phyloP scores from a whole-genome alignment of 2,888 invertebrate genomes.

The Conistra vaccinii region DNA sequence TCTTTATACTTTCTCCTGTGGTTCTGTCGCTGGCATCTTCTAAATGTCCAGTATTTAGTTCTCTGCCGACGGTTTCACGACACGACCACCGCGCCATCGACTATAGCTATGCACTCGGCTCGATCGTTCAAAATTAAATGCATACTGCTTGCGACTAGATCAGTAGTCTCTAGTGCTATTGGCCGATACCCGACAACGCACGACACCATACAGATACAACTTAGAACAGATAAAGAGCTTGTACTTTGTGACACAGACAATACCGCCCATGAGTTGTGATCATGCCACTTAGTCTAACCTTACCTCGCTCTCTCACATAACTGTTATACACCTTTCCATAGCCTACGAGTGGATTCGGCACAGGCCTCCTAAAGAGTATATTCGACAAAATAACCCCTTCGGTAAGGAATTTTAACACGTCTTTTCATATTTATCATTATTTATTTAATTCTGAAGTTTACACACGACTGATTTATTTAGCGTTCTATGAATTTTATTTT shows the following conservation, averaged over 20 bases:
- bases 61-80: conserved; percentile 84
- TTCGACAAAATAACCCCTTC: conserved; percentile 92
- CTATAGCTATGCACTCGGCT: conserved; percentile 89
- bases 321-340: conserved; percentile 91
- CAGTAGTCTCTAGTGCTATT: conserved; percentile 90
- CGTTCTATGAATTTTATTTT: conserved; percentile 78
- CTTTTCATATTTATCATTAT: conserved; percentile 83
- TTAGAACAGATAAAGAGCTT: conserved; percentile 89
- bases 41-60: conserved; percentile 86
- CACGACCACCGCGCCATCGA: conserved; percentile 88
- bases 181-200: conserved; percentile 89
- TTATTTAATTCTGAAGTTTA: conserved; percentile 83
- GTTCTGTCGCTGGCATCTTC: conserved; percentile 89
- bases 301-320: conserved; percentile 89
- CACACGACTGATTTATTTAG: conserved; percentile 83
- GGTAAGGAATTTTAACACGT: conserved; percentile 91
- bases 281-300: conserved; percentile 87
- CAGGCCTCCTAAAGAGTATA: conserved; percentile 91
- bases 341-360: conserved; percentile 91
- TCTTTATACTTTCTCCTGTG: conserved; percentile 90
- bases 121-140: conserved; percentile 89
- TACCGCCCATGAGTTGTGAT: conserved; percentile 84
- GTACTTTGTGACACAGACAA: conserved; percentile 91
- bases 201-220: conserved; percentile 89
- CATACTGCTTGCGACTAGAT: conserved; percentile 90